phyloP scores from a whole-genome alignment of 92 coral and sea anemone species.

The Chrysogorgia sp. region DNA sequence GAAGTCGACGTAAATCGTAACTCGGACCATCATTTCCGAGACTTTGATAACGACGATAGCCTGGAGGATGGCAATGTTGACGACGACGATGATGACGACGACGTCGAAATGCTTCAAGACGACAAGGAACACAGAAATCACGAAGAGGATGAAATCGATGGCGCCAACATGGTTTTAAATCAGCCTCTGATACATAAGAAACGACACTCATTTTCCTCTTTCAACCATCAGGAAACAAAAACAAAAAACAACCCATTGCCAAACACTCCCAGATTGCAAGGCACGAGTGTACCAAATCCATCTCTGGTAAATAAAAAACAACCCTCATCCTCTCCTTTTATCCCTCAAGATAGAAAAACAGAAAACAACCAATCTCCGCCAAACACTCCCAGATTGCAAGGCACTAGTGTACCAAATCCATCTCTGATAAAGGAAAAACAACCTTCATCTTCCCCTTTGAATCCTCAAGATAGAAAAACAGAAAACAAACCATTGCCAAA shows the following conservation, averaged over 20 bases:
- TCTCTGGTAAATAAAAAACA: no score
- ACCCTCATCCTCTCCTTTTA: no score
- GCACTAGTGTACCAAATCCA: not conserved
- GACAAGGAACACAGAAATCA: not conserved
- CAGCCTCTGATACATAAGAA: no score
- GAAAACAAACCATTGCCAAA: no score
- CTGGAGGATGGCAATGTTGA: not conserved
- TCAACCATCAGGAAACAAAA: no score
- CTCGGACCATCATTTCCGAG: constrained; percentile 7
- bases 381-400: not conserved
- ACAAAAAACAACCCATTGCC: no score
- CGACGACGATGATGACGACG: constrained; percentile 7
- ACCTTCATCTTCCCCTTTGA: not conserved
- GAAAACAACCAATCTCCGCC: not conserved
- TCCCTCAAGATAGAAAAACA: no score
- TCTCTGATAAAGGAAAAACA: not conserved
- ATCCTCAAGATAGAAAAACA: not conserved
- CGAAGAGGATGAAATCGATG: not conserved
- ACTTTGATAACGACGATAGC: constrained; percentile 1
- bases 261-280: no score
- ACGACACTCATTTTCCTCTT: no score
- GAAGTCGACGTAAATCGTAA: not conserved
- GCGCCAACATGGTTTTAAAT: no score
- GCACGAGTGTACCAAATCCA: no score
- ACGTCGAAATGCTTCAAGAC: not conserved